Evolutionary conservation across 2,888 invertebrate genomes (phyloP).

Genomic region (Idaea straminata): DNA sequence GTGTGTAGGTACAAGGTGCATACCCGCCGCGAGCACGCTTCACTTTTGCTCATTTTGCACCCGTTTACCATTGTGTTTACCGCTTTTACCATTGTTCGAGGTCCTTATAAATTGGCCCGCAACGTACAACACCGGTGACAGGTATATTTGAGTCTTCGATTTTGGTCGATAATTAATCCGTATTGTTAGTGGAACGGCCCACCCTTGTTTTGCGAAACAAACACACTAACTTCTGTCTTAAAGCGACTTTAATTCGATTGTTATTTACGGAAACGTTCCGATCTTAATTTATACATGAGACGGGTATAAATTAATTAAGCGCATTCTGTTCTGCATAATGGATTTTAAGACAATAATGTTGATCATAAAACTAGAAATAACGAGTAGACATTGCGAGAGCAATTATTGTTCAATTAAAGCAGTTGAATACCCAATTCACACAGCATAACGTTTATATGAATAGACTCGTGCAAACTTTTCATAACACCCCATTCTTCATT

Average conservation of each 20-base stretch:
- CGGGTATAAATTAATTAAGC: conserved; percentile 29
- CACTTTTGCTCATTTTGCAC: conserved; percentile 69
- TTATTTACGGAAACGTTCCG: conserved; percentile 25
- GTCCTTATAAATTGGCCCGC: conserved; percentile 74
- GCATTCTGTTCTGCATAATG: conserved; percentile 15
- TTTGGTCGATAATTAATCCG: conserved; percentile 79
- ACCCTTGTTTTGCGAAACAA: conserved; percentile 65
- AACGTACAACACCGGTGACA: conserved; percentile 72
- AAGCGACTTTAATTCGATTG: conserved; percentile 47
- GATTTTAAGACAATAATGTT: conserved; percentile 20
- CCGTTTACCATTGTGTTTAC: conserved; percentile 74
- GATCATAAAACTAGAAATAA: conserved; percentile 30
- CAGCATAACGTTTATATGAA: conserved; percentile 35
- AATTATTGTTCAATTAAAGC: conserved; percentile 47
- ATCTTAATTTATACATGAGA: conserved; percentile 10
- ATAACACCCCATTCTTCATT: conserved; percentile 40
- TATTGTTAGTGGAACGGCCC: conserved; percentile 73
- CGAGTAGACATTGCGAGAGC: conserved; percentile 32
- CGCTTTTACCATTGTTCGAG: conserved; percentile 76
- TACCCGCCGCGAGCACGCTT: conserved; percentile 22
- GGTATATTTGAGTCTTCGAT: conserved; percentile 79
- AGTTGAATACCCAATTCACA: conserved; percentile 42
- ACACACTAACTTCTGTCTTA: conserved; percentile 49
- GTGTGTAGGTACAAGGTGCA: conserved; percentile 9
- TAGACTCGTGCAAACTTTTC: conserved; percentile 36